A percentile compares a stretch with the other conserved stretches of the same genome.
These are phyloP conservation scores for Crypturellus undulatus DNA, from an alignment of 2,113 vertebrate species.

Conservation along the genomic window DNA sequence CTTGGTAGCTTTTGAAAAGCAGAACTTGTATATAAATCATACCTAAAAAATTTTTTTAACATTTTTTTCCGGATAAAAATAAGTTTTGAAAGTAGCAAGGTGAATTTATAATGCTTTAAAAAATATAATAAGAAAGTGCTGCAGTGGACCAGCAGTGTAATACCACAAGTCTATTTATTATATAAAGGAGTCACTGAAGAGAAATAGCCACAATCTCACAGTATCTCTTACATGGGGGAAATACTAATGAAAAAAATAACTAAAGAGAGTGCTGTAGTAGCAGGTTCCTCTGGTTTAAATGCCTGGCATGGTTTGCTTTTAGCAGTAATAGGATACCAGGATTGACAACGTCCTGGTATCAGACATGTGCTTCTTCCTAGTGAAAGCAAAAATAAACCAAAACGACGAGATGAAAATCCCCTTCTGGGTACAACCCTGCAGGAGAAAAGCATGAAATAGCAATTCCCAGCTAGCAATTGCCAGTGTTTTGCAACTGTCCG, in stretches of 20 bases:
- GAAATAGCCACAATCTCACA: neutral
- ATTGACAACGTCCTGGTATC: neutral
- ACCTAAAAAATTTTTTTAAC: neutral
- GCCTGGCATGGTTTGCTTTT: neutral
- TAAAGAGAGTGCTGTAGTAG: neutral
- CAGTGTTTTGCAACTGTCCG: neutral
- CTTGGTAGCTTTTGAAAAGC: neutral
- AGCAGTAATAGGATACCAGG: neutral
- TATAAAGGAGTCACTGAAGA: neutral
- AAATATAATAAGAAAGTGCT: neutral
- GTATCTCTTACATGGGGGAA: neutral
- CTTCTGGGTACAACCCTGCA: rapidly evolving
- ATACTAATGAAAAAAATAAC: neutral
- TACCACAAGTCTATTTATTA: neutral
- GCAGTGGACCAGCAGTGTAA: neutral
- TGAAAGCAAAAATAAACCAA: neutral
- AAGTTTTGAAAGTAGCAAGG: neutral
- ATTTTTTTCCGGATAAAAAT: neutral
- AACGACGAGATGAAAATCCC: neutral
- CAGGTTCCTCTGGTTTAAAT: neutral
- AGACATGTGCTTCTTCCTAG: neutral
- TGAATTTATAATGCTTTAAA: neutral
- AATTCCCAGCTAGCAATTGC: neutral
- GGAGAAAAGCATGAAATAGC: neutral
- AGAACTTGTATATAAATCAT: neutral